Evolutionary conservation across 2,113 vertebrate species (phyloP).

Genomic region (Scomber japonicus): DNA sequence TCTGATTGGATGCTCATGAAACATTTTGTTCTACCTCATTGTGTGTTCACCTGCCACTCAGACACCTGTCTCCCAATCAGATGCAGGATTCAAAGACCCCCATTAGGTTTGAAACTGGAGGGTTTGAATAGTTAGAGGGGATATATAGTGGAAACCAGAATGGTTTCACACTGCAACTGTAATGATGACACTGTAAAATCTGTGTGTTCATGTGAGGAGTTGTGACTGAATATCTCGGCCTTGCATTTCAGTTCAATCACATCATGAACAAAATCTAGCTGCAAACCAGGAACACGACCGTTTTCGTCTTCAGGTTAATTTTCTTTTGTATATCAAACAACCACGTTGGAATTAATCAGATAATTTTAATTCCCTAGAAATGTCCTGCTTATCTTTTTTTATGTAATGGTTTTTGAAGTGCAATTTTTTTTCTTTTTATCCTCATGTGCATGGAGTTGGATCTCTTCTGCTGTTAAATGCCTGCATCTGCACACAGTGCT

Average conservation of each 20-base stretch:
- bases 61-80: slow-evolving; percentile 41
- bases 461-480: slow-evolving; percentile 68
- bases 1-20: slow-evolving; percentile 64
- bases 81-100: slow-evolving; percentile 23
- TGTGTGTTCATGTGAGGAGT: slow-evolving; percentile 9
- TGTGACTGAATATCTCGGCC: slow-evolving; percentile 38
- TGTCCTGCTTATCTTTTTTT: slow-evolving; percentile 33
- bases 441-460: slow-evolving; percentile 60
- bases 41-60: slow-evolving; percentile 70
- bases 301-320: slow-evolving; percentile 33
- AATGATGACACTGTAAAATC: slow-evolving; percentile 11
- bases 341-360: slow-evolving; percentile 16
- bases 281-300: slow-evolving; percentile 37
- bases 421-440: slow-evolving; percentile 58
- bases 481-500: slow-evolving; percentile 61
- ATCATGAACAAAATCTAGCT: slow-evolving; percentile 34
- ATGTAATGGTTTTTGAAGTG: slow-evolving; percentile 67
- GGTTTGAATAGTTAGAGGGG: not conserved
- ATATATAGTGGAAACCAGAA: slow-evolving; percentile 15
- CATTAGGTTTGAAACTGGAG: slow-evolving; percentile 17
- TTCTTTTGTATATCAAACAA: slow-evolving; percentile 38
- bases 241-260: slow-evolving; percentile 45
- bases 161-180: slow-evolving; percentile 35
- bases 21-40: slow-evolving; percentile 80
- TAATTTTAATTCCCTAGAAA: slow-evolving; percentile 40